Evolutionary conservation across 2,888 invertebrate species (phyloP), one percentile per base, ranked within the genome.

Genomic region (Tetragonula carbonaria): DNA sequence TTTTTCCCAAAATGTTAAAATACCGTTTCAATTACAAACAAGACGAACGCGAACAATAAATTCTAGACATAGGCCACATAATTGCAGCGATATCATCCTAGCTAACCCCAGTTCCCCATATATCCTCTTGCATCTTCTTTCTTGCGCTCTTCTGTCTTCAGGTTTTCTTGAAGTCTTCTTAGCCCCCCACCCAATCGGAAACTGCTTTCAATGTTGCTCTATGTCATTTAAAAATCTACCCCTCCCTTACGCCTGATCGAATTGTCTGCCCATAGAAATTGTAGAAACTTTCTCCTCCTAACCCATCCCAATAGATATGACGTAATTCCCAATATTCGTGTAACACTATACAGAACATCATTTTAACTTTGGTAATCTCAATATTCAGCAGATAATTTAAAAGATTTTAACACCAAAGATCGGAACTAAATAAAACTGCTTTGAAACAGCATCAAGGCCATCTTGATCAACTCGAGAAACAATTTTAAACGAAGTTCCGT

Each of bases 81-180:
- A 74, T 62, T 76, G 78, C 50, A 70, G 28, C 77, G 23, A 33
- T 76, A 71, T 63, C 51, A 63, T 70, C 75, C 85, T 88, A 90
- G 63, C 80, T 83, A 82, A 63, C 68, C 87, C 90, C 86, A 38
- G 4, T 67, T 68, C 80, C 88, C 86, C 86, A 74, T 53, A 23
- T 78, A 86, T 93, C 93, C 93, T 95, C 94, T 95, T 93, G 93
- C 91, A 92, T 95, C 94, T 95, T 95, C 94, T 94, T 93, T 95
- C 95, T 95, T 95, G 94, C 90, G 74, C 83, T 95, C 94, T 95
- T 95, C 95, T 93, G 90, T 94, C 95, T 95, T 95, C 94, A 93
- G 92, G 90, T 91, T 92, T 93, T 94, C 93, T 93, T 94, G 92
- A 92, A 86, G 88, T 95, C 95, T 95, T 95, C 95, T 95, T 94